Base-by-base conservation (phyloP, 2,113 vertebrate genomes). In the Mirza zaza region DNA sequence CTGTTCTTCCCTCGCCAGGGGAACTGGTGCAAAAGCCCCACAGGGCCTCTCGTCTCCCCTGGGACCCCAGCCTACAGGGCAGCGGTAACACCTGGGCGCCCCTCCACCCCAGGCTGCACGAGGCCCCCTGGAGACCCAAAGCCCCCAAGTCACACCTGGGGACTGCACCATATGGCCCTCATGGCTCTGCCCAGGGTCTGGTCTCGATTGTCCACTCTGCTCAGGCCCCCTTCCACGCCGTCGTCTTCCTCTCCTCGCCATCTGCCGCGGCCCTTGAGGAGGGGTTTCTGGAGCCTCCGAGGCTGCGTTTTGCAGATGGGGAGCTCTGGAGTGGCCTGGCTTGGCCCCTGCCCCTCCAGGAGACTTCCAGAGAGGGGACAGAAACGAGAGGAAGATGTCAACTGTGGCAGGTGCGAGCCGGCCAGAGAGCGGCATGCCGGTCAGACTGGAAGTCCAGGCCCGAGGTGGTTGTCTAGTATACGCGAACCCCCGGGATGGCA, bases 1-100 rank as follows among this genome's bases (percentile, higher is more conserved):
- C 57, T 20, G 12, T 36, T 65, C 14, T 23, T 3, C 1, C 52
- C 5, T 0, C 0, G 5, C 42, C 0, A 18, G 12, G 55, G 55
- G 20, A 11, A 73, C 8, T 17, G 12, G 63, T 8, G 32, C 9
- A 10, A 23, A 20, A 45, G 36, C 45, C 13, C 13, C 2, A 6
- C 3, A 25, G 18, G 73, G 55, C 25, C 27, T 39, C 52, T 45
- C 57, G 27, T 18, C 52, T 68, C 39, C 36, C 23, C 48, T 10
- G 25, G 70, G 45, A 42, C 10, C 11, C 23, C 14, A 20, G 48
- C n/a, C 48, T 25, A 14, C 23, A 4, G 76, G 48, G 52, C 63
- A 20, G 13, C 3, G 8, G 34, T 63, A 6, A 57, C 61, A 17
- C 29, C 36, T 29, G n/a, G 55, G 36, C 39, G 65, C 18, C 42